Percentiles rank a stretch among this genome's conserved stretches.
Evolutionary conservation across 2,888 invertebrate genomes (phyloP).

Genomic region (Acanthopleura granulata): DNA sequence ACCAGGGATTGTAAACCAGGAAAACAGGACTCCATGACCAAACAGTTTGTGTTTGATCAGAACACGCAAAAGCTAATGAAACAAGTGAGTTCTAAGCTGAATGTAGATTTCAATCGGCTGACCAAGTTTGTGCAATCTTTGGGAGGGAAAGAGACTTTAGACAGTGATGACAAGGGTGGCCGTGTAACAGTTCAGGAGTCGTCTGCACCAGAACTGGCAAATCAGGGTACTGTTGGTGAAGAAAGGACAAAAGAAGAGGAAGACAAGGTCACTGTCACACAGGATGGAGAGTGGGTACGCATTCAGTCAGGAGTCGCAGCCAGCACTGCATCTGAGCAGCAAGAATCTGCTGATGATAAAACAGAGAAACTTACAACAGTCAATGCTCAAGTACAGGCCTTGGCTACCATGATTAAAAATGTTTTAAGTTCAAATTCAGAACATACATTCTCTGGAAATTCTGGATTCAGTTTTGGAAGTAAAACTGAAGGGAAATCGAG

Average conservation of each 20-base stretch:
- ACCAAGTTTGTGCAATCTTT: neutral
- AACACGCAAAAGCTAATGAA: neutral
- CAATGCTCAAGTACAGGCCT: neutral
- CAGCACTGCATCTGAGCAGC: too few species aligned
- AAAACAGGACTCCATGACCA: neutral
- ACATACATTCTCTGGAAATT: neutral
- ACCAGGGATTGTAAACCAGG: neutral
- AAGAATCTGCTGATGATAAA: neutral
- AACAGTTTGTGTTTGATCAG: neutral
- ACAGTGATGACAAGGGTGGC: neutral
- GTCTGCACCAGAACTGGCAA: neutral
- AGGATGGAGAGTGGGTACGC: slow-evolving; percentile 6
- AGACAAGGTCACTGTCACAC: neutral
- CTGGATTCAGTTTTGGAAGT: slow-evolving; percentile 14
- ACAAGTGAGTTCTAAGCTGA: slow-evolving; percentile 5
- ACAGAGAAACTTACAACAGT: neutral
- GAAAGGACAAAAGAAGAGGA: neutral
- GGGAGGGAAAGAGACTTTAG: neutral
- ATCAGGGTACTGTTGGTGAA: neutral
- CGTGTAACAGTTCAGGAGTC: neutral
- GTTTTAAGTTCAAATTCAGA: neutral
- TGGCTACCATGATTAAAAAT: slow-evolving; percentile 2
- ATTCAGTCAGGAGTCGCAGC: neutral
- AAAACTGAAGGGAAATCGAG: neutral
- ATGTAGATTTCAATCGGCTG: neutral